phyloP scores from a whole-genome alignment of 1,140 invertebrate genomes.

The Euschistus heros region DNA sequence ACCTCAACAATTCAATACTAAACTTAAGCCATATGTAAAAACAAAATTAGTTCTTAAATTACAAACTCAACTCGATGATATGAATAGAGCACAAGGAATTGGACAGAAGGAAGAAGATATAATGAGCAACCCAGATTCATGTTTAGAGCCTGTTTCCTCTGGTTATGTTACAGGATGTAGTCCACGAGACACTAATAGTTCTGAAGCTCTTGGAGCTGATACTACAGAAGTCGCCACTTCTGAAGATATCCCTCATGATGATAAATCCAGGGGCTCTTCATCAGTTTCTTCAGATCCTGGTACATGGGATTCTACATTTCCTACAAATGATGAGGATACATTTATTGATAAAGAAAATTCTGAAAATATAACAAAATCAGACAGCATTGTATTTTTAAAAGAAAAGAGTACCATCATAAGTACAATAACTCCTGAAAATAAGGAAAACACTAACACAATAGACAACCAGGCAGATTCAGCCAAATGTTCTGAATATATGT shows the following conservation, averaged over 20 bases:
- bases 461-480: not conserved
- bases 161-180: constrained; percentile 36
- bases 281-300: constrained; percentile 48
- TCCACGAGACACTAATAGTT: constrained; percentile 38
- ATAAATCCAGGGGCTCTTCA: constrained; percentile 45
- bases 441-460: not conserved
- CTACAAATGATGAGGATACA: constrained; percentile 26
- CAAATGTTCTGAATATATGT: not conserved
- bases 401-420: not conserved
- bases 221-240: constrained; percentile 42
- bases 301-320: constrained; percentile 42
- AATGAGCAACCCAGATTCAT: constrained; percentile 25
- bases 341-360: constrained; percentile 27
- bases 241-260: constrained; percentile 58
- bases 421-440: not conserved
- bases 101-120: constrained; percentile 20
- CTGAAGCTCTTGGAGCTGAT: constrained; percentile 38
- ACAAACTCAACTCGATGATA: constrained; percentile 2
- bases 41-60: not conserved
- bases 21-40: not conserved
- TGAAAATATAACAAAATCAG: constrained; percentile 9
- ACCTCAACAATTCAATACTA: not conserved
- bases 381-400: constrained; percentile 11
- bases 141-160: constrained; percentile 25
- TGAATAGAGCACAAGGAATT: constrained; percentile 12